Evolutionary conservation across 2,888 invertebrate species (phyloP), one percentile per base, ranked within the genome.

Genomic region (Eugnorisma glareosa): DNA sequence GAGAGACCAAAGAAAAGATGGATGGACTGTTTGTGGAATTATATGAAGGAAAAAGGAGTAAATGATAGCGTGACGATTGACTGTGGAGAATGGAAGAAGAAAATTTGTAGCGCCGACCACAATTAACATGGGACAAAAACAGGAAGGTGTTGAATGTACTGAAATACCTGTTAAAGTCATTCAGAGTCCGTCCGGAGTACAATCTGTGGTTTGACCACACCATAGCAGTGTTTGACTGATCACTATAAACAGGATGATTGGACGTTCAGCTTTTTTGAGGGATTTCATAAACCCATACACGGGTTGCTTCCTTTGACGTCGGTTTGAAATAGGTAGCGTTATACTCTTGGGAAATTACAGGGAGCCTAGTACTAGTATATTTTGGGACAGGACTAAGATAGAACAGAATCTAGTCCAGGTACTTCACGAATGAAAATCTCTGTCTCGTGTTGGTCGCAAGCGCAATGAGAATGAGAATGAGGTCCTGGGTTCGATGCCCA

Each of bases 281-380:
- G 15, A 37, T 37, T 76, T 24, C 5, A 35, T 21, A 40, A 48
- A 35, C 48, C 1, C 6, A 24, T 28, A 28, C 43, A 68, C 10
- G 4, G 15, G 10, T 24, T 37, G 18, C 24, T 31, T 57, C 35
- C 43, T 70, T 63, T 67, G 70, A 79, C 48, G 43, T 13, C 24
- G 35, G 43, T 77, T 54, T 67, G 63, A 54, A 59, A 31, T 79
- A 31, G 79, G 43, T 28, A 28, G 10, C 21, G 10, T 51, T 24
- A 24, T 28, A 37, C 79, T 45, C 71, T 45, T 31, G 77, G 76
- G 71, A 61, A 77, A 79, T 70, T 54, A 70, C 61, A 28, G 24
- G 4, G 11, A 37, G 28, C 6, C 18, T 45, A 24, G 35, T 28
- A 35, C 51, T 28, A 35, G 43, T 28, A 18, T 45, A n/a, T 43